These are phyloP conservation scores for Cyprinodon brontotheroides DNA, from an alignment of 2,113 vertebrate genomes.

Conservation along the genomic window DNA sequence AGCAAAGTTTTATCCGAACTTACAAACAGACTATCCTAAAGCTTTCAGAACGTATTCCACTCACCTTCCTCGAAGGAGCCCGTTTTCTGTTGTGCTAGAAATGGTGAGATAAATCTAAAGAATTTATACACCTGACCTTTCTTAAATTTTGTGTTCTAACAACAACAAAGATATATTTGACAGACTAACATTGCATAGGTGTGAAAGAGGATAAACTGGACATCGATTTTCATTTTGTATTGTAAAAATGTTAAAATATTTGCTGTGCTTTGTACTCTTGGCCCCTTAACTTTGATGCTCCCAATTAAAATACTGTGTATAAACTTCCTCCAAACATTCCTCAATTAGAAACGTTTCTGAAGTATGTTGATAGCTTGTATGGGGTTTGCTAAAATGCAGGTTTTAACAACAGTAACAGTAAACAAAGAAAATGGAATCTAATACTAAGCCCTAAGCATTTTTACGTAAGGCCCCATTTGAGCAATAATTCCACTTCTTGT, in stretches of 20 bases:
- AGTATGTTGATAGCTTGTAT: neutral
- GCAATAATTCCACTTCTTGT: neutral
- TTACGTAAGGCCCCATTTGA: neutral
- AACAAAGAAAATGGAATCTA: too few relatives aligned
- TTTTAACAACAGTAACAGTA: too few relatives aligned
- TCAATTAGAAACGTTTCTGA: neutral
- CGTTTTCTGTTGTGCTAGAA: slow-evolving; percentile 44
- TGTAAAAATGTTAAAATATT: too few relatives aligned
- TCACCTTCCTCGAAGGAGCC: slow-evolving; percentile 27
- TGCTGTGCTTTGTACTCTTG: neutral
- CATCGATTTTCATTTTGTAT: too few relatives aligned
- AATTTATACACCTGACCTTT: neutral
- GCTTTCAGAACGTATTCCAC: neutral
- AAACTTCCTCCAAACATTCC: too few relatives aligned
- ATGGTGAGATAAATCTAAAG: slow-evolving; percentile 26
- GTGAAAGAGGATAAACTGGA: too few relatives aligned
- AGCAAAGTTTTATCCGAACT: rapidly evolving
- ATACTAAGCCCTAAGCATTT: too few relatives aligned
- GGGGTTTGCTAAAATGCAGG: too few relatives aligned
- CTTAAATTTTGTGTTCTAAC: neutral
- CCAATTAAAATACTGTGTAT: too few relatives aligned
- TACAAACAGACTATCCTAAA: rapidly evolving
- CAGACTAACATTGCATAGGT: too few relatives aligned
- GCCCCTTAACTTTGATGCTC: neutral
- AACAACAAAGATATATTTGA: too few relatives aligned